Base-by-base conservation (phyloP, 2,113 vertebrate species). In the Paraplagusia blochii region DNA sequence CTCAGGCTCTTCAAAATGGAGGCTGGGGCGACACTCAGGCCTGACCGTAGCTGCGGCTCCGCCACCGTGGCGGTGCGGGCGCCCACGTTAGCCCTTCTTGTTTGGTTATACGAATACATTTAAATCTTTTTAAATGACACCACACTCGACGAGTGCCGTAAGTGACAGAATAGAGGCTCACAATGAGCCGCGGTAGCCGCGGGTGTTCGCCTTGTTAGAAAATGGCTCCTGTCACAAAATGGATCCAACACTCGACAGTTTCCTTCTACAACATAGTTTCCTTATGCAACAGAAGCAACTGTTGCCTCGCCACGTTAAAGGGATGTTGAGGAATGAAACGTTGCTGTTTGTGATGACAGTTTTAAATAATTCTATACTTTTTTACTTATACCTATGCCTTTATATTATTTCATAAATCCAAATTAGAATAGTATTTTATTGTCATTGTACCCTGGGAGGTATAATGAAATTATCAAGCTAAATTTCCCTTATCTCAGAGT, bases 171-270 rank as follows among this genome's bases (percentile, higher is more conserved):
- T 53, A 17, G 38, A 34, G 49, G 15, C 58, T 14, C 6, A 29
- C 2, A 29, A 4, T 29, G 22, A 12, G 53, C 9, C 38, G 48
- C 33, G 14, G 8, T 9, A 15, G 19, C 18, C 12, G 15, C 8
- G 16, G 49, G 34, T 22, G 10, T 51, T 72, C 69, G 58, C 50
- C n/a, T 18, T 40, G 15, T 58, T 45, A 78, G 66, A 80, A 82
- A 85, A 85, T 85, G 83, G 74, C 75, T 82, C 47, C 80, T 62
- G 1, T 5, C 63, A 74, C 74, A 85, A 80, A 80, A 82, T 82
- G 82, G 74, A 80, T 58, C 52, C 77, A 71, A 66, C 61, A 15
- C 55, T 39, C 35, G 9, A 12, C 16, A 54, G 22, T 44, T 51
- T 29, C 22, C 14, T 17, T 1, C 10, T 1, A 9, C 14, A n/a